Evolutionary conservation across 1,140 invertebrate genomes (phyloP), one percentile per base, ranked within the genome.

Genomic region (Aphaenogaster floridana): DNA sequence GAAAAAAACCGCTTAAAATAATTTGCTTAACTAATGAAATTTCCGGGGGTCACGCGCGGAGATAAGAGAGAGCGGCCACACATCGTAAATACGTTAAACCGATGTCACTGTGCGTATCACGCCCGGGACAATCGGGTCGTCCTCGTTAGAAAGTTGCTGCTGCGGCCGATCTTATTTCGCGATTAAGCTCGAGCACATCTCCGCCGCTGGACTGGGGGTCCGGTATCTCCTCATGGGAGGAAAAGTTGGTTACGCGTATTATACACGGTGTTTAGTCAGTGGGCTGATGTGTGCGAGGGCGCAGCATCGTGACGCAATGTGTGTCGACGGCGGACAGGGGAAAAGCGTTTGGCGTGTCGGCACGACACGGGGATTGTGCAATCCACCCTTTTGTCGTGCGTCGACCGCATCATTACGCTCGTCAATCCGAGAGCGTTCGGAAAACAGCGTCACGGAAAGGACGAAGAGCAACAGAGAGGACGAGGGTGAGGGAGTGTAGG

Each of bases 321-420:
- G 69, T 48, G 11, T 52, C n/a, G 39, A 15, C 3, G 52, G n/a
- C 34, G 28, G 87, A 39, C 48, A 28, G 71, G 72, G 77, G 9
- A 84, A 84, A 88, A 71, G 50, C 54, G 42, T 71, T 78, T 63
- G 61, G 34, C 45, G 54, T 84, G 69, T 76, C 69, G 69, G 48
- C 28, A 17, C 28, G 54, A 78, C 71, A 63, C 15, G 11, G 39
- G 50, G 21, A 5, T 59, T 61, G 59, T 88, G 64, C 71, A 64
- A 86, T 74, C 48, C 71, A 48, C 21, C 76, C 88, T 86, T 89
- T 90, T 86, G 83, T 86, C 69, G 64, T 71, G 91, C 81, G 81
- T 91, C 84, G 86, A 84, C 85, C 90, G 84, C 86, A 89, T 90
- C 87, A 88, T 89, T 88, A 90, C 74, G 77, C 78, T 84, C 74